Evolutionary conservation across 2,888 invertebrate genomes (phyloP).

Genomic region (Baronia brevicornis): DNA sequence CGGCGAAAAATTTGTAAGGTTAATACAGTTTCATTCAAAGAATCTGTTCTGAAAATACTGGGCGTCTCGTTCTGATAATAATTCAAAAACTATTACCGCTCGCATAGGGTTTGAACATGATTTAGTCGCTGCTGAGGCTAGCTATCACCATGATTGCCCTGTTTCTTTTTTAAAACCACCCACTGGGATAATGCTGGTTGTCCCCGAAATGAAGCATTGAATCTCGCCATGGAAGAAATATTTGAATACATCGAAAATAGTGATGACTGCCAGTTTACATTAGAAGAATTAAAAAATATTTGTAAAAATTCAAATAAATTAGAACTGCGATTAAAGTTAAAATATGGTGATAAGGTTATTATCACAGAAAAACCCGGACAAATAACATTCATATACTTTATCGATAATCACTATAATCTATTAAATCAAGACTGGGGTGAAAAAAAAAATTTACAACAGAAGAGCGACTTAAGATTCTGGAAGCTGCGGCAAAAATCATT

Average conservation of each 20-base stretch:
- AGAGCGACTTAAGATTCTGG: conserved; percentile 22
- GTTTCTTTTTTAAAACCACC: conserved; percentile 27
- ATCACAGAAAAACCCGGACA: conserved; percentile 19
- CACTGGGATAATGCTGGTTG: conserved; percentile 30
- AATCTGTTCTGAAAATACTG: background rate
- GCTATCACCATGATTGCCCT: conserved; percentile 32
- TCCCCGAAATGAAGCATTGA: conserved; percentile 28
- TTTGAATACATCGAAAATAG: conserved; percentile 20
- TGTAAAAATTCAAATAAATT: conserved; percentile 16
- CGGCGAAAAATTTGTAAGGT: background rate
- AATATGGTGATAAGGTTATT: conserved; percentile 33
- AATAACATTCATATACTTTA: conserved; percentile 16
- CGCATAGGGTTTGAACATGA: conserved; percentile 20
- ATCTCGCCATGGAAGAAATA: conserved; percentile 25
- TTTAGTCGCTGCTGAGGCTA: conserved; percentile 26
- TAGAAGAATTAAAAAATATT: too few species aligned
- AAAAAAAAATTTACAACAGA: conserved; percentile 26
- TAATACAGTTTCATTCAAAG: background rate
- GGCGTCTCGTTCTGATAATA: too few species aligned
- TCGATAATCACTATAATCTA: conserved; percentile 18
- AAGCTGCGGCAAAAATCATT: conserved; percentile 21
- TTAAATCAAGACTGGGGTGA: conserved; percentile 25
- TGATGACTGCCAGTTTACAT: too few species aligned
- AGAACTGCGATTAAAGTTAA: conserved; percentile 22
- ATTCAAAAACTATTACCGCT: conserved; percentile 28